A percentile compares a stretch with the other conserved stretches of the same genome.
Conservation (phyloP, 2,113 vertebrate species). For the Emydocephalus ijimae region DNA sequence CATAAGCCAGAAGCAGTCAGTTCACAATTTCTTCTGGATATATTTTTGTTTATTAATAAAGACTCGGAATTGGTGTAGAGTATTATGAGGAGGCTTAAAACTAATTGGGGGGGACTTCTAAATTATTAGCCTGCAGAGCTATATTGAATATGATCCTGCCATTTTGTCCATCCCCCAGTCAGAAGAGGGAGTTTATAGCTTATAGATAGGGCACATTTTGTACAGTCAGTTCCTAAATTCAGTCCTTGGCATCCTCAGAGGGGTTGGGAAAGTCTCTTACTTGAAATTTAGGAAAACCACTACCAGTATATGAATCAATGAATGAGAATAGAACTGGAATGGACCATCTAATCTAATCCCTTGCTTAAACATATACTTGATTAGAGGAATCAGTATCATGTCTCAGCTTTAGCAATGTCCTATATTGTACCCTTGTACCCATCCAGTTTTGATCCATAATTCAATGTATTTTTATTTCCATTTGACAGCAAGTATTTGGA, state of each 20-base stretch:
- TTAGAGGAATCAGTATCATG: neutral
- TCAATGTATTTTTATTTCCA: neutral
- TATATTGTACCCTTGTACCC: neutral
- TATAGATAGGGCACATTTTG: neutral
- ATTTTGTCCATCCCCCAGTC: neutral
- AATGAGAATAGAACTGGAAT: neutral
- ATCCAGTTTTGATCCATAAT: neutral
- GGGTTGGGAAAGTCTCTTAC: neutral
- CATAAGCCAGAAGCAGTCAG: neutral
- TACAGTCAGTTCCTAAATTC: neutral
- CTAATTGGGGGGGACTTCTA: neutral
- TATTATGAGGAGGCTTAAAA: neutral
- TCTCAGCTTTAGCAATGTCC: neutral
- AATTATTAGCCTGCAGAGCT: neutral
- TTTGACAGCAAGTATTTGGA: neutral
- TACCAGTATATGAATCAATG: neutral
- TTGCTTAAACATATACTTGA: neutral
- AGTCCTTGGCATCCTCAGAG: neutral
- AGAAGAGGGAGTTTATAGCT: neutral
- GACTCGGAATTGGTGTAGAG: neutral
- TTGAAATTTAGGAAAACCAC: neutral
- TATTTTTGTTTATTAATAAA: neutral
- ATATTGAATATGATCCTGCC: neutral
- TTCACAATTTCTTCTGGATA: neutral
- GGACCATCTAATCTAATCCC: neutral